phyloP scores from a whole-genome alignment of 2,113 vertebrate genomes.

The Apaloderma vittatum region DNA sequence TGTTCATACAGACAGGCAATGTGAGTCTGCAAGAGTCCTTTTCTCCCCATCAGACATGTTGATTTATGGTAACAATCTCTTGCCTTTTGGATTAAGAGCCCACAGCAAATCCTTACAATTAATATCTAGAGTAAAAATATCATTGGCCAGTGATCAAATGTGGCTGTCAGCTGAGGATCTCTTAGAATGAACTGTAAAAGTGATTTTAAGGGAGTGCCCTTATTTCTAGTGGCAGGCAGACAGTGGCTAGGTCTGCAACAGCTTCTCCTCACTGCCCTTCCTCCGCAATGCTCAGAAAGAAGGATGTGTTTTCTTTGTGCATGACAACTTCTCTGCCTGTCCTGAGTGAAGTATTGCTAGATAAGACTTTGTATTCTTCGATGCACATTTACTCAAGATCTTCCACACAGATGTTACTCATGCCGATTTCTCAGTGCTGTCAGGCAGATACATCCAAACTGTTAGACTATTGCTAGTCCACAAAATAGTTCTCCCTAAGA shows the following conservation, averaged over 20 bases:
- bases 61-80: not conserved
- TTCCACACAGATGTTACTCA: not conserved
- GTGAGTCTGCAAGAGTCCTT: not conserved
- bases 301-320: not conserved
- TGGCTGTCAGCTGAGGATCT: not conserved
- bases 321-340: not conserved
- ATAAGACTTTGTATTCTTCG: not conserved
- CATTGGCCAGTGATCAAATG: not conserved
- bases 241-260: not conserved
- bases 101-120: not conserved
- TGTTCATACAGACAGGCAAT: not conserved
- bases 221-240: not conserved
- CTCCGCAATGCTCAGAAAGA: not conserved
- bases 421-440: not conserved
- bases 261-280: not conserved
- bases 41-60: not conserved
- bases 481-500: not conserved
- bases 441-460: not conserved
- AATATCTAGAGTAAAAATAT: not conserved
- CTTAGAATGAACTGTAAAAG: not conserved
- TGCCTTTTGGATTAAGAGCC: not conserved
- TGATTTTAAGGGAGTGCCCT: not conserved
- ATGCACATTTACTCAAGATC: not conserved
- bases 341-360: not conserved
- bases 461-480: not conserved